Evolutionary conservation across 2,797 vertebrate genomes (phyloP), one percentile per base, ranked within the genome.

Genomic region (Sarcophilus harrisii): DNA sequence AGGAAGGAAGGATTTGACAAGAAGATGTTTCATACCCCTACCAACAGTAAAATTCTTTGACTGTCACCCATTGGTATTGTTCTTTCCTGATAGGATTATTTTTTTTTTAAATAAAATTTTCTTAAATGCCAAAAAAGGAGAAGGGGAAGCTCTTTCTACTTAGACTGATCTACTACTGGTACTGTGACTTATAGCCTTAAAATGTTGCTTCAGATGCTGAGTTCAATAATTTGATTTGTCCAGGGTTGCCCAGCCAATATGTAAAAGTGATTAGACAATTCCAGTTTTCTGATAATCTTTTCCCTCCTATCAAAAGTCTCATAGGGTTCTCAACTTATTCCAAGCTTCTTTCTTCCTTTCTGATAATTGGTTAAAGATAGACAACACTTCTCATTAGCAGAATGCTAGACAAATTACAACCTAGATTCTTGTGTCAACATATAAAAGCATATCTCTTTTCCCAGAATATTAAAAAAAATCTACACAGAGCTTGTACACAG

Each of bases 401-500:
- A 59, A 28, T 28, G 28, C 58, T 59, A 59, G 24, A 24, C 5
- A 18, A 81, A 81, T 24, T 45, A 45, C 21, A 45, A 45, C n/a
- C 38, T 81, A 21, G n/a, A 45, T 81, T 9, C 73, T 81, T 45
- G 24, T 11, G 6, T 27, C 38, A 45, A 1, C 73, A 81, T 81
- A 81, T 45, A 81, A 81, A 81, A 21, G 38, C 21, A 24, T 59
- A 91, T 92, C 91, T 93, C 58, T 62, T 94, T 97, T 93, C 14
- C 57, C 38, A 73, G 94, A 94, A 92, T 2, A 32, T 60, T 93
- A 97, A 32, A 91, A 45, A 66, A 11, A 5, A 57, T 52, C 38
- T 55, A 95, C 57, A 60, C 12, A 55, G 95, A 96, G 89, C 1
- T 87, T 91, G 90, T n/a, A 93, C 1, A 21, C 90, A 94, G 92